These are phyloP conservation scores for Xyliphius kryptos DNA, from an alignment of 2,113 vertebrate genomes.

Conservation along the genomic window DNA sequence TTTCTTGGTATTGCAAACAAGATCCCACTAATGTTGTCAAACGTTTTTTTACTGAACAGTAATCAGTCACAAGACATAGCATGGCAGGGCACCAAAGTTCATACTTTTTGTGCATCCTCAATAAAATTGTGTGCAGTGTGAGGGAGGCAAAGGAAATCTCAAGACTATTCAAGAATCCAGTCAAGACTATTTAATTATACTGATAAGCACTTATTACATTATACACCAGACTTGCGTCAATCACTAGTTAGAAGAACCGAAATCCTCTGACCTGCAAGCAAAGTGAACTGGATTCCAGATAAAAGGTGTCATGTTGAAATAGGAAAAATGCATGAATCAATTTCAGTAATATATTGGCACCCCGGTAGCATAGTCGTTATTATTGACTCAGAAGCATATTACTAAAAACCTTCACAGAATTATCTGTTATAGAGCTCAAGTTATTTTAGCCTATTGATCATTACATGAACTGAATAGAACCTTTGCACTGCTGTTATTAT, in stretches of 20 bases:
- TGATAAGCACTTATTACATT: conserved; percentile 24
- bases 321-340: no score
- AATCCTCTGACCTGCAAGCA: neutral
- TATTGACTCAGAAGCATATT: no score
- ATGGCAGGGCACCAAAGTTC: conserved; percentile 4
- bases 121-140: neutral
- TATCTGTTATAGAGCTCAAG: no score
- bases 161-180: conserved; percentile 18
- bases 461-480: no score
- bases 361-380: no score
- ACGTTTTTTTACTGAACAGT: neutral
- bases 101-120: neutral
- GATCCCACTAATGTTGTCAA: no score
- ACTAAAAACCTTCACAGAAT: no score
- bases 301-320: no score
- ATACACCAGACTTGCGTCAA: conserved; percentile 14
- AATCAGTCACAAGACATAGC: conserved; percentile 1
- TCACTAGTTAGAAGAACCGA: conserved; percentile 10
- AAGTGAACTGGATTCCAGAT: neutral
- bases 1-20: no score
- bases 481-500: no score
- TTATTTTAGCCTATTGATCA: no score
- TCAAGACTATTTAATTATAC: conserved; percentile 15
- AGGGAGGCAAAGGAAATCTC: conserved; percentile 13
- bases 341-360: no score